A percentile compares a stretch with the other conserved stretches of the same genome.
Evolutionary conservation across 2,888 invertebrate genomes (phyloP).

Genomic region (Meandrusa payeni): DNA sequence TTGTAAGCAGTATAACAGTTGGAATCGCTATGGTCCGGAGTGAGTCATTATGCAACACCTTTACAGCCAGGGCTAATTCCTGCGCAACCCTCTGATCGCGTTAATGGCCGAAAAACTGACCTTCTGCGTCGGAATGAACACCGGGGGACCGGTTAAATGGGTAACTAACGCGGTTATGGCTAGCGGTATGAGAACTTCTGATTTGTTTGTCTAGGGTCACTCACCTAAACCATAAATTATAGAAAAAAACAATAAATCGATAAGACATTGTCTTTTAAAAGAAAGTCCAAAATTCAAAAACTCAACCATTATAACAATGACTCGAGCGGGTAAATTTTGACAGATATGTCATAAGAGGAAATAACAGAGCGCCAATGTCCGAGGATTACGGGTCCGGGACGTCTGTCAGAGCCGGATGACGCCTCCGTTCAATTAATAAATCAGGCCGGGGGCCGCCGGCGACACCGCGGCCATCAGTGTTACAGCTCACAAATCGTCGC

Average conservation of each 20-base stretch:
- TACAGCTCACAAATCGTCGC: constrained; percentile 79
- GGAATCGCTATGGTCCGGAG: constrained; percentile 40
- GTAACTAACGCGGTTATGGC: constrained; percentile 47
- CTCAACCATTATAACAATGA: constrained; percentile 22
- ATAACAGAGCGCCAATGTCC: constrained; percentile 35
- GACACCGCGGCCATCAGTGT: constrained; percentile 77
- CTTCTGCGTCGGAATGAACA: constrained; percentile 63
- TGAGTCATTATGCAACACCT: constrained; percentile 70
- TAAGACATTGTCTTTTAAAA: too few relatives aligned
- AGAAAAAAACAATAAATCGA: too few relatives aligned
- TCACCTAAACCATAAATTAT: too few relatives aligned
- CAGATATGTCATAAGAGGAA: constrained; percentile 32
- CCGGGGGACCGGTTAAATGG: constrained; percentile 61
- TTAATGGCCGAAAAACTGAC: constrained; percentile 78
- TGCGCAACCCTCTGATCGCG: constrained; percentile 62
- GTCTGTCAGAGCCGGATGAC: constrained; percentile 65
- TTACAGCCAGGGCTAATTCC: constrained; percentile 67
- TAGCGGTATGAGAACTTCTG: constrained; percentile 39
- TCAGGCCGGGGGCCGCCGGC: constrained; percentile 62
- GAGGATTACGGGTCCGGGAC: constrained; percentile 56
- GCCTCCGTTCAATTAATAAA: constrained; percentile 71
- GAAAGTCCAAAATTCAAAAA: too few relatives aligned
- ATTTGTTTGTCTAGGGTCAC: constrained; percentile 42
- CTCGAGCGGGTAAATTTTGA: constrained; percentile 24
- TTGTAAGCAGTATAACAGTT: constrained; percentile 17